Evolutionary conservation across 2,888 invertebrate genomes (phyloP).

Genomic region (Drosophila ustulata): DNA sequence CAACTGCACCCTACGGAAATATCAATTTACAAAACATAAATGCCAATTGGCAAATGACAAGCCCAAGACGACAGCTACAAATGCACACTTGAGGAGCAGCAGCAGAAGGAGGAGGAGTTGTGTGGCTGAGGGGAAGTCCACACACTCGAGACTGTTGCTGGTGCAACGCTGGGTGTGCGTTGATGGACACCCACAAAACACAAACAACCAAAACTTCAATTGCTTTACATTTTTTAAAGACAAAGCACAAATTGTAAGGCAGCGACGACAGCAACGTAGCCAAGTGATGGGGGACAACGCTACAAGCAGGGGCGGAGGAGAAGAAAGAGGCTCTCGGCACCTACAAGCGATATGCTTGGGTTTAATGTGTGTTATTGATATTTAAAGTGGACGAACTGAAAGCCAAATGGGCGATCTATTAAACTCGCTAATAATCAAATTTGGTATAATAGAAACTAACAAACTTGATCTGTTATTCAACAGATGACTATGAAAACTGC

Average conservation of each 20-base stretch:
- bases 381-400: not conserved
- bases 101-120: not conserved
- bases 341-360: not conserved
- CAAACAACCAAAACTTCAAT: conserved; percentile 50
- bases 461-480: too few relatives aligned
- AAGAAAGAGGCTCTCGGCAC: conserved; percentile 11
- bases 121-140: not conserved
- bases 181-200: conserved; percentile 38
- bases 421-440: not conserved
- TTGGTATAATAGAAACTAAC: not conserved
- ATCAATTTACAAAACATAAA: conserved; percentile 68
- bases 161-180: conserved; percentile 5
- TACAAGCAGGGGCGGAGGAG: not conserved
- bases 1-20: conserved; percentile 60
- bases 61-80: conserved; percentile 46
- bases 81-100: conserved; percentile 3
- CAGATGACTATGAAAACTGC: not conserved
- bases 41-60: conserved; percentile 66
- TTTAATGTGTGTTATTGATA: not conserved
- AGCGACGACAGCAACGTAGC: conserved; percentile 22
- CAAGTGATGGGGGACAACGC: not conserved
- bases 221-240: conserved; percentile 59
- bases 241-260: conserved; percentile 34
- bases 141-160: conserved; percentile 10
- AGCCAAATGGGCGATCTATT: not conserved